These are phyloP conservation scores for Rhagologus leucostigma DNA, from an alignment of 2,113 vertebrate genomes.

Conservation along the genomic window DNA sequence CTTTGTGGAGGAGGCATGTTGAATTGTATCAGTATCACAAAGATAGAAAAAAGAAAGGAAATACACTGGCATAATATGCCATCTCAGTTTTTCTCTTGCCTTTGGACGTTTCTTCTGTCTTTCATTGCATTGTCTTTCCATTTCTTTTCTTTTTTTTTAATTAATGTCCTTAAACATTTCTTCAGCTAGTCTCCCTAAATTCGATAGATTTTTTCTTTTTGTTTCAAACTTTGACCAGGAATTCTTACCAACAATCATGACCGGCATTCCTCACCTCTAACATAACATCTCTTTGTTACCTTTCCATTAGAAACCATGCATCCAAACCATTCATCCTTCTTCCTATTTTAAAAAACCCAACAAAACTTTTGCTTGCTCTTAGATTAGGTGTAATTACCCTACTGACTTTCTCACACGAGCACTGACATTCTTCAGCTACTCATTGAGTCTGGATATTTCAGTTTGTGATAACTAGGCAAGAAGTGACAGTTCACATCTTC, in stretches of 20 bases:
- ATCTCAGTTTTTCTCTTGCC: neutral
- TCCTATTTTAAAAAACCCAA: neutral
- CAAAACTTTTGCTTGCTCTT: neutral
- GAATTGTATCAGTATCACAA: neutral
- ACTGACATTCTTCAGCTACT: neutral
- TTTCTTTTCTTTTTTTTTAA: neutral
- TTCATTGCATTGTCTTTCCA: neutral
- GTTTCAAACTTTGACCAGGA: neutral
- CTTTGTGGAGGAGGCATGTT: neutral
- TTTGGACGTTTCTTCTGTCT: neutral
- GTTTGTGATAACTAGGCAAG: neutral
- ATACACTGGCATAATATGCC: fast-evolving
- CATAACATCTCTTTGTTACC: neutral
- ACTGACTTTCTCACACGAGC: neutral
- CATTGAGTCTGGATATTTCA: neutral
- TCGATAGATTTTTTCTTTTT: neutral
- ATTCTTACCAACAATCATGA: neutral
- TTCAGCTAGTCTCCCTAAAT: neutral
- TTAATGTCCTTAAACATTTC: neutral
- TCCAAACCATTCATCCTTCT: neutral
- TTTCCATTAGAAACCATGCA: neutral
- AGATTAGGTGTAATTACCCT: neutral
- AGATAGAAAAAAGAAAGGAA: neutral
- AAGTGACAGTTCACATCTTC: neutral
- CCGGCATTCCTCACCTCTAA: neutral